These are phyloP conservation scores for Cardiocondyla obscurior DNA, from an alignment of 1,140 invertebrate species.

Conservation along the genomic window DNA sequence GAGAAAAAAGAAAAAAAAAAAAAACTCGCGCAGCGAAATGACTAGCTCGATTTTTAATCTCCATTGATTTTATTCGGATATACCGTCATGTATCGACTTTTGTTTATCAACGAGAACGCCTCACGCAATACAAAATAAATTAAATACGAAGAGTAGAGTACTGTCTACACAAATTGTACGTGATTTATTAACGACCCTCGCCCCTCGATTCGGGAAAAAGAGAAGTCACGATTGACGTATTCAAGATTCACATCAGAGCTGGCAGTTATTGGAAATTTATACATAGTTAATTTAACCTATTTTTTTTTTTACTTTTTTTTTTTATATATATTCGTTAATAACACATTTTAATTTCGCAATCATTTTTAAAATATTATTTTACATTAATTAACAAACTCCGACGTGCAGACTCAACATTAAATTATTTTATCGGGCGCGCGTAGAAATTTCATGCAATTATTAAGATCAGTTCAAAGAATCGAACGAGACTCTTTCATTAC, in stretches of 20 bases:
- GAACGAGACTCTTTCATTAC: neutral
- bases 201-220: neutral
- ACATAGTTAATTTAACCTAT: neutral
- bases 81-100: neutral
- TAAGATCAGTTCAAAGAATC: neutral
- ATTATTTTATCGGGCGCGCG: neutral
- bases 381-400: neutral
- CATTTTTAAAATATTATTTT: neutral
- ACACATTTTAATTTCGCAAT: neutral
- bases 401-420: neutral
- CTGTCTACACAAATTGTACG: neutral
- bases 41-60: constrained; percentile 14
- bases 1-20: too few species aligned
- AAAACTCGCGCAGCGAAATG: neutral
- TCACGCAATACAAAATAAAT: neutral
- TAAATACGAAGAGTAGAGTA: neutral
- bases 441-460: neutral
- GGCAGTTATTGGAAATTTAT: neutral
- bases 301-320: neutral
- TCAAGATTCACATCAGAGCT: neutral
- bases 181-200: neutral
- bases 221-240: neutral
- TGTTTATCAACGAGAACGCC: neutral
- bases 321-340: neutral
- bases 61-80: constrained; percentile 12